Evolutionary conservation across 1,140 invertebrate species (phyloP).

Genomic region (Drosophila pseudoobscura): DNA sequence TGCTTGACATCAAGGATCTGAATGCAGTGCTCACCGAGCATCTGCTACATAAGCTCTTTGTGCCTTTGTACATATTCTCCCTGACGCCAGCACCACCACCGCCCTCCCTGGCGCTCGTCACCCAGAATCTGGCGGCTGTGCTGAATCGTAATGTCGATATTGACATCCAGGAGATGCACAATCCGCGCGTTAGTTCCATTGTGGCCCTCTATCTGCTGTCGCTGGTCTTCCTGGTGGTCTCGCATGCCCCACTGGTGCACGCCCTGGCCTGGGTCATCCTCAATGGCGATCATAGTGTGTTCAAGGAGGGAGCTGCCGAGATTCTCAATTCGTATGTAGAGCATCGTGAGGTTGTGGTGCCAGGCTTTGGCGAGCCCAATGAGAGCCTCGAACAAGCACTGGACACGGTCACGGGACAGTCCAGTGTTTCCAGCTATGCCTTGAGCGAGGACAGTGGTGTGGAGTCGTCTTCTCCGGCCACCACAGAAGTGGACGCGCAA

Average conservation of each 20-base stretch:
- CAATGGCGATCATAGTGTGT: constrained; percentile 89
- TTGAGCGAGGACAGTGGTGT: constrained; percentile 57
- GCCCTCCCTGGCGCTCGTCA: constrained; percentile 85
- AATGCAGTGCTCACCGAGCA: constrained; percentile 98
- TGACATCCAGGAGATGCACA: constrained; percentile 84
- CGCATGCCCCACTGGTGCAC: constrained; percentile 93
- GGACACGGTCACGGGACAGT: constrained; percentile 77
- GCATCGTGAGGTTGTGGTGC: constrained; percentile 83
- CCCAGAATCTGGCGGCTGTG: constrained; percentile 86
- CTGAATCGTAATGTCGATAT: constrained; percentile 85
- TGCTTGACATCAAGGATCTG: constrained; percentile 94
- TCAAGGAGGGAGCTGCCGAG: constrained; percentile 88
- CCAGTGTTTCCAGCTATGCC: constrained; percentile 43
- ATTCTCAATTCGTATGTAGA: constrained; percentile 90
- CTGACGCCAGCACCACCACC: constrained; percentile 85
- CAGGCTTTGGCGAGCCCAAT: constrained; percentile 84
- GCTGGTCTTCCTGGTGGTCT: constrained; percentile 98
- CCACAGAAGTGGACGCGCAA: constrained; percentile 37
- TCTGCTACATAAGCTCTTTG: constrained; percentile 95
- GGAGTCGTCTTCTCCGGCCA: constrained; percentile 40
- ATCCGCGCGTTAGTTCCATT: constrained; percentile 92
- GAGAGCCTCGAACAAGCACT: constrained; percentile 87
- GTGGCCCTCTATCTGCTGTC: constrained; percentile 96
- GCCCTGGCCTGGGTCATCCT: constrained; percentile 95
- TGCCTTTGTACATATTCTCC: constrained; percentile 97